These are phyloP conservation scores for Trichopria drosophilae DNA, from an alignment of 2,888 invertebrate species.

Conservation along the genomic window DNA sequence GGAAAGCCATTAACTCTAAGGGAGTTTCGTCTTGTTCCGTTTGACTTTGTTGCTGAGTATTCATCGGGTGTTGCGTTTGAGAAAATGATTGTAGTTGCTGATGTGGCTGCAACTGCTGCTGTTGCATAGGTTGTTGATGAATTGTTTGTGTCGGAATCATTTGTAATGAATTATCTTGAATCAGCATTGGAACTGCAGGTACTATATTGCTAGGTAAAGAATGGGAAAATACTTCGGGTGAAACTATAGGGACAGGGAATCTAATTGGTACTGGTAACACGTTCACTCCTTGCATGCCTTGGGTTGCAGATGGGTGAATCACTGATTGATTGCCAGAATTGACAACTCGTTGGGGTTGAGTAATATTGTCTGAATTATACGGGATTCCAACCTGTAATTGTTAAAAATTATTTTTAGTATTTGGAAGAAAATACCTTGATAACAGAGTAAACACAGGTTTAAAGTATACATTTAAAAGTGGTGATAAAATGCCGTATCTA, in stretches of 20 bases:
- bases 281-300: conserved; percentile 44
- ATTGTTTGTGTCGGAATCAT: conserved; percentile 50
- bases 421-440: conserved; percentile 3
- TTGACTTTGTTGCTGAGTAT: conserved; percentile 38
- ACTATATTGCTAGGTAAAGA: conserved; percentile 42
- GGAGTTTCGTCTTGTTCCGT: conserved; percentile 39
- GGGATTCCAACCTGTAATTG: conserved; percentile 45
- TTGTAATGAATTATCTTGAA: conserved; percentile 41
- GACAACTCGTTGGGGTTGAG: conserved; percentile 35
- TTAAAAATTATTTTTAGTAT: background rate
- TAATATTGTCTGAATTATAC: too few relatives aligned
- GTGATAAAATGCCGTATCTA: conserved; percentile 69
- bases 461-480: conserved; percentile 53
- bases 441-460: background rate
- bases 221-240: conserved; percentile 50
- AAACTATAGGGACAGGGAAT: conserved; percentile 48
- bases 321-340: conserved; percentile 39
- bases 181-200: conserved; percentile 36
- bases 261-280: conserved; percentile 48
- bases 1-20: conserved; percentile 47
- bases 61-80: conserved; percentile 36
- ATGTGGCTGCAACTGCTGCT: conserved; percentile 37
- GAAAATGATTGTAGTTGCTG: conserved; percentile 28
- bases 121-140: conserved; percentile 41
- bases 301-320: too few relatives aligned